Base-by-base conservation (phyloP, 2,797 vertebrate genomes). In the Lacerta viridis region DNA sequence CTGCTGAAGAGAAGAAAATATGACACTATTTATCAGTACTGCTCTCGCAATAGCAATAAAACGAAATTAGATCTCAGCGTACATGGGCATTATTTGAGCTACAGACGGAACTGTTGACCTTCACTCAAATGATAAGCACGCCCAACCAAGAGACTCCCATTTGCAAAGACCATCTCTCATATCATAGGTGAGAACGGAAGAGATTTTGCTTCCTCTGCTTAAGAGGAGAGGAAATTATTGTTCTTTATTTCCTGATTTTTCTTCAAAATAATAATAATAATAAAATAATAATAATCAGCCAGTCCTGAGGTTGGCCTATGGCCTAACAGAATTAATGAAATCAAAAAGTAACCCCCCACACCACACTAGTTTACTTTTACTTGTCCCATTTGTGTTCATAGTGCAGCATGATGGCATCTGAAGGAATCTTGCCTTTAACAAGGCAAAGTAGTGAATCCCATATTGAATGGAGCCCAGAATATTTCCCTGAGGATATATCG, bases 81-180 rank as follows among this genome's bases (percentile, higher is more conserved):
- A 93, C 39, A 88, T 85, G 92, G 85, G 64, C 18, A 25, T 90
- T 93, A 88, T 85, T 87, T 94, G 59, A 93, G 74, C 25, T 43
- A 85, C 66, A 94, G 92, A 92, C 94, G 92, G 92, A 87, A 93
- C 87, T 91, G 87, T 71, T 95, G 95, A 95, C 93, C 94, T 95
- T 95, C 96, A 89, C 86, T 94, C 91, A 8, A 86, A 94, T 68
- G 89, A 93, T 94, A 95, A 95, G 92, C 43, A 91, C 91, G 93
- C 82, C 93, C 92, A 95, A 85, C 68, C 80, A 83, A 88, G 43
- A 88, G 33, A 91, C 91, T 93, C 87, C 64, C 89, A 84, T 72
- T 81, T 94, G 88, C 88, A 90, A 93, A 92, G 90, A 10, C 81
- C 78, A 5, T 59, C 76, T 93, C 87, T 93, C 69, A 4, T 92